Evolutionary conservation across 2,797 vertebrate genomes (phyloP), one percentile per base, ranked within the genome.

Genomic region (Tapirus indicus): DNA sequence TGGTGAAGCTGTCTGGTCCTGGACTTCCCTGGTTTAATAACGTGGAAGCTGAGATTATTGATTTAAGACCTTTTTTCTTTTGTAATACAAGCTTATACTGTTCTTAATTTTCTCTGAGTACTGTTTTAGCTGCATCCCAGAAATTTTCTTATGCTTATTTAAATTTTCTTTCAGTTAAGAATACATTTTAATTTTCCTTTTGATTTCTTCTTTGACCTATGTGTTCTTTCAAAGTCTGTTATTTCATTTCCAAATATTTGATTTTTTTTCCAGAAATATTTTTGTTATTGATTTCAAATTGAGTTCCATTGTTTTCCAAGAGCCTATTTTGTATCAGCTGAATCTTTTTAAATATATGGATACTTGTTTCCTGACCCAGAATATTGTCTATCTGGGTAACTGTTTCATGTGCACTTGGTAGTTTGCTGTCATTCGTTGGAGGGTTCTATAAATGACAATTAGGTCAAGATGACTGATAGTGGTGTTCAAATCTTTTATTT

Each of bases 161-260:
- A 74, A 41, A 21, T 54, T 52, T 49, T 27, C 12, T 91, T 87
- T 74, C 5, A 56, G 29, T 79, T 91, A 20, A 49, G 16, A 66
- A 60, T 78, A n/a, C 9, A 49, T 75, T 87, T 91, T 49, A 84
- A 21, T 60, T 64, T 88, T 29, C 23, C 12, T 74, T 93, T 92
- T 56, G 17, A 44, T 82, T 69, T 82, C 25, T 79, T 86, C 64
- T 56, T 75, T 69, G 60, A 82, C 5, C n/a, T 25, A 6, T 56
- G 12, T 77, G 0, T 75, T 92, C 29, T 83, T 88, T 88, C 12
- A 91, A 54, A 71, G 49, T 83, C 44, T 92, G 8, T 58, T 80
- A 54, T n/a, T 77, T 84, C 84, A 69, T 88, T 94, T 92, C 27
- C 16, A 68, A 95, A 38, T 84, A 62, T 77, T 69, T 93, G 20